These are phyloP conservation scores for Mallotus villosus DNA, from an alignment of 2,797 vertebrate genomes.

Conservation along the genomic window DNA sequence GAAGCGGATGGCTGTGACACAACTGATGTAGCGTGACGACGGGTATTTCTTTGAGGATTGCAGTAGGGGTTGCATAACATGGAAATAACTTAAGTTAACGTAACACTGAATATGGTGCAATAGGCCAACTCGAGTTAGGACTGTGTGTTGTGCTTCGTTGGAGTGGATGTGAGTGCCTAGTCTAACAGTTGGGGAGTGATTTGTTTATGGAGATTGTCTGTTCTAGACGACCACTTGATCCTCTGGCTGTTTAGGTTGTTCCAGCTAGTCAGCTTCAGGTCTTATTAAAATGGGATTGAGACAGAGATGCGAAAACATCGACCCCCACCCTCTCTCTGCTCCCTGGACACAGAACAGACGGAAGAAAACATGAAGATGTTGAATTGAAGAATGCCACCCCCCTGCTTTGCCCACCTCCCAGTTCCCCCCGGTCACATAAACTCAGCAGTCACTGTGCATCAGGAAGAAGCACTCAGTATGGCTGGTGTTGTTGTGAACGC, in stretches of 20 bases:
- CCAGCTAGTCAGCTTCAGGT: slow-evolving; percentile 37
- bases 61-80: not conserved
- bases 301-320: slow-evolving; percentile 3
- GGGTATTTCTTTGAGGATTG: not conserved
- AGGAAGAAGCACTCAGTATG: not conserved
- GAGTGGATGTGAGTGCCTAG: not conserved
- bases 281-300: slow-evolving; percentile 55
- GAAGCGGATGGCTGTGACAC: not conserved
- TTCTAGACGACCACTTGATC: slow-evolving; percentile 15
- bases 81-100: not conserved
- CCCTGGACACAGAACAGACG: not conserved
- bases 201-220: slow-evolving; percentile 17
- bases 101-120: not conserved
- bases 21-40: not conserved
- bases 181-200: not conserved
- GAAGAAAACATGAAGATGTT: not conserved
- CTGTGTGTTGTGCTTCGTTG: not conserved
- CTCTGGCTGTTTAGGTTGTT: slow-evolving; percentile 35
- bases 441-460: not conserved
- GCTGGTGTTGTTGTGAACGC: not conserved
- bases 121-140: not conserved
- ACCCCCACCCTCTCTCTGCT: slow-evolving; percentile 3
- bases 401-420: too few relatives aligned
- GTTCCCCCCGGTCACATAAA: too few relatives aligned
- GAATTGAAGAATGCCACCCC: slow-evolving; percentile 1